These are phyloP conservation scores for Entomobrya proxima DNA, from an alignment of 2,888 invertebrate genomes.

Conservation along the genomic window DNA sequence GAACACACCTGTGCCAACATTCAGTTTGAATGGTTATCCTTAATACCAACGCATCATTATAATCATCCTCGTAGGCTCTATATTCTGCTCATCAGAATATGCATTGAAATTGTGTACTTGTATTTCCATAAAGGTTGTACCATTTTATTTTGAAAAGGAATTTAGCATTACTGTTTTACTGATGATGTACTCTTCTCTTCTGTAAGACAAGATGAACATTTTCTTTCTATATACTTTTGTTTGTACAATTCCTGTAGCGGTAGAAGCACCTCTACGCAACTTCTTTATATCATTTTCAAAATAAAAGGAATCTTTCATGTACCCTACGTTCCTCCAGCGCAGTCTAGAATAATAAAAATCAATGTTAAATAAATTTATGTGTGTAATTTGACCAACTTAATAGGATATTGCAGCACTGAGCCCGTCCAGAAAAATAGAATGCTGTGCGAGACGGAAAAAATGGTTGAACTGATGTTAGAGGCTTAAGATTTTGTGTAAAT, in stretches of 20 bases:
- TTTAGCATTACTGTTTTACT: too few species aligned
- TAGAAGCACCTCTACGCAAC: too few species aligned
- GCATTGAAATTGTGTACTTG: not conserved
- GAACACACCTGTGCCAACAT: conserved; percentile 69
- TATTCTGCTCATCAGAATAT: not conserved
- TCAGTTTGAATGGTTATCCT: not conserved
- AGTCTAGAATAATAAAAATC: conserved; percentile 25
- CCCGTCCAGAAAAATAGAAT: not conserved
- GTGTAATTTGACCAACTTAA: not conserved
- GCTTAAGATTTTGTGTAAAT: conserved; percentile 70
- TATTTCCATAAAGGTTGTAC: too few species aligned
- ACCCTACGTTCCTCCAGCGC: not conserved
- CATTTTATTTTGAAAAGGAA: too few species aligned
- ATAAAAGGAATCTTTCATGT: too few species aligned
- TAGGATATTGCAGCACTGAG: not conserved
- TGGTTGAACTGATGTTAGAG: not conserved
- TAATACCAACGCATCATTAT: not conserved
- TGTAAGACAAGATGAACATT: too few species aligned
- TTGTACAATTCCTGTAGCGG: too few species aligned
- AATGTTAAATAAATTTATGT: conserved; percentile 43
- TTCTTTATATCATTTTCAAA: too few species aligned
- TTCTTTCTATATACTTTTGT: too few species aligned
- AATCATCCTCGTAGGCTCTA: not conserved
- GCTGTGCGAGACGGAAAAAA: not conserved
- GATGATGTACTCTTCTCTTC: too few species aligned